A percentile compares a stretch with the other conserved stretches of the same genome.
Evolutionary conservation across 2,888 invertebrate species (phyloP).

Genomic region (Netelia inedita): DNA sequence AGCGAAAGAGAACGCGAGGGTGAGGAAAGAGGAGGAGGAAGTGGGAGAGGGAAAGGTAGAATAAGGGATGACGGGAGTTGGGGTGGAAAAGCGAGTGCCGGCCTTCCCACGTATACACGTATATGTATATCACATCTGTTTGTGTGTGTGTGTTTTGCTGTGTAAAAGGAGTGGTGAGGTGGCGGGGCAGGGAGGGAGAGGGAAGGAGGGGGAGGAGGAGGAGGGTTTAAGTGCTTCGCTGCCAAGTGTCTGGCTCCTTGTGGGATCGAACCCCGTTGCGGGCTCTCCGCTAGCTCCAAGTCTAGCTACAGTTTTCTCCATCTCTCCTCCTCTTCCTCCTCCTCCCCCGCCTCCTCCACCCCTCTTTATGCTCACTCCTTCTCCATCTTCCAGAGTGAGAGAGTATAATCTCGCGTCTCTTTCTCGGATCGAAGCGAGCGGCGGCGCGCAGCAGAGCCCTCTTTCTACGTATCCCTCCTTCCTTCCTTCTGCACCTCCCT

Average conservation of each 20-base stretch:
- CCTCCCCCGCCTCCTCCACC: slow-evolving; percentile 57
- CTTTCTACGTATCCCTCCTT: slow-evolving; percentile 69
- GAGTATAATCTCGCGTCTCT: slow-evolving; percentile 16
- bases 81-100: slow-evolving; percentile 58
- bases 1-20: slow-evolving; percentile 74
- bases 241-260: slow-evolving; percentile 84
- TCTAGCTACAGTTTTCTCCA: slow-evolving; percentile 52
- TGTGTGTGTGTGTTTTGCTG: not conserved
- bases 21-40: slow-evolving; percentile 62
- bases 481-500: slow-evolving; percentile 60
- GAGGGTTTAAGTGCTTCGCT: slow-evolving; percentile 82
- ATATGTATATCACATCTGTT: not conserved
- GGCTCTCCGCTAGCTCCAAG: slow-evolving; percentile 66
- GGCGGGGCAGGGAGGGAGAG: not conserved
- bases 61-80: slow-evolving; percentile 69
- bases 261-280: slow-evolving; percentile 81
- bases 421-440: slow-evolving; percentile 60
- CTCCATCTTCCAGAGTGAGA: slow-evolving; percentile 31
- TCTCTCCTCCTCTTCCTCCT: slow-evolving; percentile 58
- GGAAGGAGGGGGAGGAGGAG: slow-evolving; percentile 70
- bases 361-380: slow-evolving; percentile 49
- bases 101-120: slow-evolving; percentile 37
- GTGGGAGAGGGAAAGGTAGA: slow-evolving; percentile 65
- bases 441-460: slow-evolving; percentile 58
- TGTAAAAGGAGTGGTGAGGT: slow-evolving; percentile 5